Conservation (phyloP, 2,888 invertebrate genomes). For the Andrena dorsata region DNA sequence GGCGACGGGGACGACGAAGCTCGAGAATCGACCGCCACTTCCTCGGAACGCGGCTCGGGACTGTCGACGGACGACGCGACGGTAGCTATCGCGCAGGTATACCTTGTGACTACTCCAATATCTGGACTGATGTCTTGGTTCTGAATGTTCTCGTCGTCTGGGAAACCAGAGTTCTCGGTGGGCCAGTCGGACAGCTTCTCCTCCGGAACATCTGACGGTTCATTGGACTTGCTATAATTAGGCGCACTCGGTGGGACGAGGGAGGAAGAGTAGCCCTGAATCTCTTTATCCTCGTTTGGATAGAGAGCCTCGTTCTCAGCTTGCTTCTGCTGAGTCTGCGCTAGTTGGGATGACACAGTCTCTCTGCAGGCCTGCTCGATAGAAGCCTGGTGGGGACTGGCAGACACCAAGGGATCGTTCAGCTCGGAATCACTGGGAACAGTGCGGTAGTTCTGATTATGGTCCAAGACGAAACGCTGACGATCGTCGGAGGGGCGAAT, state of each 20-base stretch:
- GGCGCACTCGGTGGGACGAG: constrained; percentile 12
- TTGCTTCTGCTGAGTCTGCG: not conserved
- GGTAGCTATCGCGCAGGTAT: constrained; percentile 81
- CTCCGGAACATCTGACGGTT: not conserved
- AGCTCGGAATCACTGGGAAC: constrained; percentile 7
- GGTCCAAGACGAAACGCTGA: constrained; percentile 48
- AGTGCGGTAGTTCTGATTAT: constrained; percentile 57
- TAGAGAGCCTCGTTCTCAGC: not conserved
- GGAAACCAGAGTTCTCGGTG: constrained; percentile 45
- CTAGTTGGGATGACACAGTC: not conserved
- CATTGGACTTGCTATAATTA: not conserved
- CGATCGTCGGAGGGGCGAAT: constrained; percentile 13
- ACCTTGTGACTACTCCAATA: constrained; percentile 80
- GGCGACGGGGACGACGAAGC: constrained; percentile 52
- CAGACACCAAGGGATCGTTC: not conserved
- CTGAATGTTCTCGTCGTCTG: constrained; percentile 77
- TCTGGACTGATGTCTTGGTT: constrained; percentile 82
- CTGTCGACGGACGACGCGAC: constrained; percentile 73
- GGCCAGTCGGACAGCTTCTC: constrained; percentile 15
- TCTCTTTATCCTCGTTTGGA: not conserved
- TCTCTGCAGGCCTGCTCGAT: constrained; percentile 1
- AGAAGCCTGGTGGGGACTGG: not conserved
- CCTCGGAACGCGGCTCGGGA: constrained; percentile 54
- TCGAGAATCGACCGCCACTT: constrained; percentile 33
- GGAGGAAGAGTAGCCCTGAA: constrained; percentile 7